These are phyloP conservation scores for Caradrina clavipalpis DNA, from an alignment of 2,888 invertebrate genomes.

Conservation along the genomic window DNA sequence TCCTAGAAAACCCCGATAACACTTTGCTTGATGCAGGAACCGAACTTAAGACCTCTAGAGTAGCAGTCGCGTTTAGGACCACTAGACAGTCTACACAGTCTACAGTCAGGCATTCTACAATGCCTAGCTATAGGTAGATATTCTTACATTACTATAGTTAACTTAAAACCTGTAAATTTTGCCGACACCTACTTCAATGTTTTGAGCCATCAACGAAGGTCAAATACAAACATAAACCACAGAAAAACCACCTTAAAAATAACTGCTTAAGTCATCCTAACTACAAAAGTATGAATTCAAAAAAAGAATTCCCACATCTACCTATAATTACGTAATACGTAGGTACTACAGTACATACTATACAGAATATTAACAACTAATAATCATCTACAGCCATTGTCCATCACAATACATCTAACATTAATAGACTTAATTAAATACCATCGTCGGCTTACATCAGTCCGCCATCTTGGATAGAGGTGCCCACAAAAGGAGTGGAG, in stretches of 20 bases:
- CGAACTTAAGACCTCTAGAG: no score
- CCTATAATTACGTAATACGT: conserved; percentile 16
- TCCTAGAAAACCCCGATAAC: no score
- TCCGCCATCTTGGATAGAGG: conserved; percentile 60
- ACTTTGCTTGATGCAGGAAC: no score
- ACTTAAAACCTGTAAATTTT: no score
- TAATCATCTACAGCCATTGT: conserved; percentile 53
- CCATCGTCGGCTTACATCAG: conserved; percentile 34
- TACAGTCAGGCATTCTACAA: no score
- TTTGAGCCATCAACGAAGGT: neutral
- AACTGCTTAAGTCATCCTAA: neutral
- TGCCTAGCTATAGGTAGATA: no score
- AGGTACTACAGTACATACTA: conserved; percentile 28
- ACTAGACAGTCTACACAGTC: no score
- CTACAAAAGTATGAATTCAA: neutral
- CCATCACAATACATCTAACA: conserved; percentile 49
- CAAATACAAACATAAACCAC: neutral
- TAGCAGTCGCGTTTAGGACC: no score
- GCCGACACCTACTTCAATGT: no score
- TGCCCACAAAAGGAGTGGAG: conserved; percentile 64
- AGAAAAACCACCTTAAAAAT: neutral
- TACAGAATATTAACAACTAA: conserved; percentile 41
- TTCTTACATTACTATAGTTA: no score
- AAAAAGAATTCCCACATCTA: conserved; percentile 1
- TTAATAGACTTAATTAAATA: conserved; percentile 68